Percentiles rank a stretch among this genome's conserved stretches.
phyloP scores from a whole-genome alignment of 2,797 vertebrate genomes.

The Philypnodon macrostomus region DNA sequence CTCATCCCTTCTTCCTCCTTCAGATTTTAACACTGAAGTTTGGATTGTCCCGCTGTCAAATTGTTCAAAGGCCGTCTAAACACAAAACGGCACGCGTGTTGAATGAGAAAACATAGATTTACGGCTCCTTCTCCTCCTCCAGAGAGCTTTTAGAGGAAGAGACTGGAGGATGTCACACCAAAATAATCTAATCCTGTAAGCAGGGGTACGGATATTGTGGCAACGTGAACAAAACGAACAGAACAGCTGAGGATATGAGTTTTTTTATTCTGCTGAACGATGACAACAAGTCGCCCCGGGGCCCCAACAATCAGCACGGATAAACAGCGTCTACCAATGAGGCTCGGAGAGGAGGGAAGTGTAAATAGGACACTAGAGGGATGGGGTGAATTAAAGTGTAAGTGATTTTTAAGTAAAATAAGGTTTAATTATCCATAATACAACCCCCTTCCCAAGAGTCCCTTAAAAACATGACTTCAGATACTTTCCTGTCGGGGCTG shows the following conservation, averaged over 20 bases:
- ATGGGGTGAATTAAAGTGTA: background rate
- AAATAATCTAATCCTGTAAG: conserved; percentile 62
- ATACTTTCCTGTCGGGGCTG: no score
- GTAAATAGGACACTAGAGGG: background rate
- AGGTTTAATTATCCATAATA: background rate
- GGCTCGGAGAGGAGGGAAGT: background rate
- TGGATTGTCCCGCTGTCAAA: conserved; percentile 28
- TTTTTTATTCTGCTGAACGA: conserved; percentile 27
- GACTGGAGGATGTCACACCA: conserved; percentile 47
- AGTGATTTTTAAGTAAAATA: background rate
- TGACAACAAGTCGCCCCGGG: conserved; percentile 52
- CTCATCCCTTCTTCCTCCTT: conserved; percentile 29
- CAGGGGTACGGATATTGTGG: conserved; percentile 39
- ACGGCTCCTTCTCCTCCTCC: conserved; percentile 47
- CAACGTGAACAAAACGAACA: conserved; percentile 44
- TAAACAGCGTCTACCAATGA: background rate
- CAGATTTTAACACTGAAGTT: conserved; percentile 24
- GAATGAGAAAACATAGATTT: conserved; percentile 42
- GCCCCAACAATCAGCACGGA: conserved; percentile 45
- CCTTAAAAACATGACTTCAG: no score
- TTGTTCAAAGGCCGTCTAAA: conserved; percentile 41
- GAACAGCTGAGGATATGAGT: conserved; percentile 45
- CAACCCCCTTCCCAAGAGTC: no score
- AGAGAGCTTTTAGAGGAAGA: conserved; percentile 38
- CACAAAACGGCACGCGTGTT: conserved; percentile 28